Base-by-base conservation (phyloP, 2,888 invertebrate genomes). In the Hydrotaea cyrtoneurina region DNA sequence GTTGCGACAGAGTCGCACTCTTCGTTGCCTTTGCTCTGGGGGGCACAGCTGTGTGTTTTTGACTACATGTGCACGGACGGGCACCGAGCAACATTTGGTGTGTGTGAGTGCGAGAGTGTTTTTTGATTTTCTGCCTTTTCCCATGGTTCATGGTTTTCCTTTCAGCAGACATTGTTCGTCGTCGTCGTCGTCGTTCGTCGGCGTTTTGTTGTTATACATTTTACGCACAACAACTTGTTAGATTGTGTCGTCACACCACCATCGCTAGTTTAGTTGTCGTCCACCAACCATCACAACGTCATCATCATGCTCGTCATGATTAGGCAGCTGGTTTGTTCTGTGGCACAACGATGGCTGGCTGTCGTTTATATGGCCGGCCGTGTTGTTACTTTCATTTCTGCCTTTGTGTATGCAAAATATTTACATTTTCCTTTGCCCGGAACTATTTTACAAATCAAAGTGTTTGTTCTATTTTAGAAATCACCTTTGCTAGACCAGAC, bases 181-280 rank as follows among this genome's bases (percentile, higher is more conserved):
- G 21, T 69, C 50, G 11, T n/a, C 31, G n/a, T 31, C 64, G 77
- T 80, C 57, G 26, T 81, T 4, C 31, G 57, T 64, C 53, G 50
- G n/a, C 79, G 50, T 43, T 79, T 78, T 74, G 57, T 78, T 72
- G 39, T 23, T 69, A 46, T 64, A 66, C 59, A 74, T 76, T 80
- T 85, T 85, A 86, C 87, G 87, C 87, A 87, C 86, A 87, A 86
- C 87, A 87, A 87, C 87, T 87, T 87, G 87, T 87, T 86, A 83
- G 87, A 87, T 81, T 87, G 85, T 59, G 46, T 69, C 19, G 69
- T 21, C 69, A 43, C 7, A 26, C 59, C 59, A 50, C 50, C 55
- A 55, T 7, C 19, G 7, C n/a, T 72, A 26, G 72, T 53, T 19
- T 36, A 4, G 64, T 36, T 64, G 66, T 39, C 21, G 5, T 17